Evolutionary conservation across 2,113 vertebrate genomes (phyloP).

Genomic region (Bos indicus): DNA sequence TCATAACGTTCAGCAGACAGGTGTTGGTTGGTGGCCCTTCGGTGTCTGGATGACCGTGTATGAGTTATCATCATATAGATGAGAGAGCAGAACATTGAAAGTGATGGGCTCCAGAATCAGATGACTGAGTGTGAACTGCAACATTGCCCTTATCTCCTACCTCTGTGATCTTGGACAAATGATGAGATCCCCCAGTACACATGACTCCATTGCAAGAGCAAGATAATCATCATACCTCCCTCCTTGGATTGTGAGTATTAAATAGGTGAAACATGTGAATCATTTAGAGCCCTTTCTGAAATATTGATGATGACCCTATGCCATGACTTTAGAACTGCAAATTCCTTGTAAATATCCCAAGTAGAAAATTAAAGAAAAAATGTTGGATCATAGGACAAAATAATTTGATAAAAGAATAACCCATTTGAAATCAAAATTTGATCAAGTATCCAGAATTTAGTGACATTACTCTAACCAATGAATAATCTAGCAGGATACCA

Average conservation of each 20-base stretch:
- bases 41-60: not conserved
- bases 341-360: not conserved
- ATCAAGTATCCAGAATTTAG: not conserved
- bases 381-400: not conserved
- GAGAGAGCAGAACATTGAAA: not conserved
- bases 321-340: not conserved
- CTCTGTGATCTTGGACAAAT: not conserved
- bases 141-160: not conserved
- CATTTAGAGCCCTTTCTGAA: not conserved
- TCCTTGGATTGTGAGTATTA: not conserved
- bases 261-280: not conserved
- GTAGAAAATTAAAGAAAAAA: not conserved
- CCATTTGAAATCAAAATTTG: not conserved
- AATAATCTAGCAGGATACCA: not conserved
- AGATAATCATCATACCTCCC: not conserved
- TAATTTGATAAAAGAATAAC: not conserved
- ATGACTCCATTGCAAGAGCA: not conserved
- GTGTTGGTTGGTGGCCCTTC: not conserved
- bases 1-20: not conserved
- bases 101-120: fast-evolving
- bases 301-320: not conserved
- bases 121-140: not conserved
- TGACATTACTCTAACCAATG: not conserved
- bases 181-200: not conserved
- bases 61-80: not conserved